Conservation (phyloP, 2,797 vertebrate species). For the Streptopelia turtur region DNA sequence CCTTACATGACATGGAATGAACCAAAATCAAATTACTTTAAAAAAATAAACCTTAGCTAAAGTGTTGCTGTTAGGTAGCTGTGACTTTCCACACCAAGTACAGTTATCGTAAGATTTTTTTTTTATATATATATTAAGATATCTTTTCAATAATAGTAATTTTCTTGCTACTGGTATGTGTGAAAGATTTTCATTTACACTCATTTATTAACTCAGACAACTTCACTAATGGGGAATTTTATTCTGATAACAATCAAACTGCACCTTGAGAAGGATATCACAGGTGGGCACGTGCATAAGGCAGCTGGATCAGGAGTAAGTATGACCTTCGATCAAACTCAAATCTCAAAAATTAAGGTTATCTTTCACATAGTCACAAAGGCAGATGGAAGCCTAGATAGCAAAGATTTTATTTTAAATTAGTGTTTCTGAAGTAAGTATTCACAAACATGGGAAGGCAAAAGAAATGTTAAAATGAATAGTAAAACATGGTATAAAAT, state of each 20-base stretch:
- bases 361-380: background rate
- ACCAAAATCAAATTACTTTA: background rate
- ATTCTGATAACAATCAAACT: background rate
- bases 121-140: background rate
- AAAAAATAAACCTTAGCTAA: background rate
- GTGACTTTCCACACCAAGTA: background rate
- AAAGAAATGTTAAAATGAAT: background rate
- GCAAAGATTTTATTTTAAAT: background rate
- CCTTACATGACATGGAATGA: background rate
- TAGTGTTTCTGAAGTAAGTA: background rate
- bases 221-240: background rate
- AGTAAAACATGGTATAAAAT: background rate
- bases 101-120: background rate
- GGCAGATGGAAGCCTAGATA: background rate
- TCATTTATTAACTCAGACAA: background rate
- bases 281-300: background rate
- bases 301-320: background rate
- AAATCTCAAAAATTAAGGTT: background rate
- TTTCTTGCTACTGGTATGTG: background rate
- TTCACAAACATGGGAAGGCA: background rate
- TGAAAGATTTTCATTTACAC: slow-evolving; percentile 9
- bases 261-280: background rate
- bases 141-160: background rate
- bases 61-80: background rate
- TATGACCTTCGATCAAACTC: background rate